Conservation (phyloP, 2,797 vertebrate species). For the Melanogrammus aeglefinus region DNA sequence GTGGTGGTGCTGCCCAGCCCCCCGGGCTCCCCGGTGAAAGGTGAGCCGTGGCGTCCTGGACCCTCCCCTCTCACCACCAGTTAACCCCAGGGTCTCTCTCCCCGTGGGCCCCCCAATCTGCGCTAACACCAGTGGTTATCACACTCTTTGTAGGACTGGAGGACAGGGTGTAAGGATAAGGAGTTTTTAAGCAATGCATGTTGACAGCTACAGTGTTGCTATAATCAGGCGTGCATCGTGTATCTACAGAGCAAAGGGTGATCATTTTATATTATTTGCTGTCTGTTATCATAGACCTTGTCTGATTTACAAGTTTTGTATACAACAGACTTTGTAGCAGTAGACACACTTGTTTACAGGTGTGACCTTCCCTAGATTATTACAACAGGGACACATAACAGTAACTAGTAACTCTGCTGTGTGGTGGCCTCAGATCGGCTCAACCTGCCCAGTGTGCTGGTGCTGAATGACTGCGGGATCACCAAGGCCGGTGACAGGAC, state of each 20-base stretch:
- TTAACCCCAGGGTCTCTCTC: neutral
- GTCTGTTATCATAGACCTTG: no score
- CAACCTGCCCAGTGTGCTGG: conserved; percentile 87
- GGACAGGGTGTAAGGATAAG: neutral
- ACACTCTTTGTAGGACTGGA: neutral
- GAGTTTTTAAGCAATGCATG: neutral
- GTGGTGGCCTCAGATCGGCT: conserved; percentile 79
- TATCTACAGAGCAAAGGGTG: no score
- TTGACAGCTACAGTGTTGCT: neutral
- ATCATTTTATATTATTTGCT: no score
- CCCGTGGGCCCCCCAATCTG: neutral
- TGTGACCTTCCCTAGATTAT: no score
- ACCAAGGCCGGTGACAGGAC: conserved; percentile 86
- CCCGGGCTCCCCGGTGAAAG: conserved; percentile 93
- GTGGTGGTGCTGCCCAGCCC: conserved; percentile 87
- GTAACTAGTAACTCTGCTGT: neutral
- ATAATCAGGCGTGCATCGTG: no score
- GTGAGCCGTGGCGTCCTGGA: conserved; percentile 60
- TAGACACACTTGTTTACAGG: neutral
- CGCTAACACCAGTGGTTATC: neutral
- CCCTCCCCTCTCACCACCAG: neutral
- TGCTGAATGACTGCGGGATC: conserved; percentile 90
- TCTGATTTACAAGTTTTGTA: no score
- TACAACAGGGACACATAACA: no score
- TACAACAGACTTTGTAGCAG: neutral